phyloP scores from a whole-genome alignment of 1,140 invertebrate genomes.

The Propsilocerus akamusi region DNA sequence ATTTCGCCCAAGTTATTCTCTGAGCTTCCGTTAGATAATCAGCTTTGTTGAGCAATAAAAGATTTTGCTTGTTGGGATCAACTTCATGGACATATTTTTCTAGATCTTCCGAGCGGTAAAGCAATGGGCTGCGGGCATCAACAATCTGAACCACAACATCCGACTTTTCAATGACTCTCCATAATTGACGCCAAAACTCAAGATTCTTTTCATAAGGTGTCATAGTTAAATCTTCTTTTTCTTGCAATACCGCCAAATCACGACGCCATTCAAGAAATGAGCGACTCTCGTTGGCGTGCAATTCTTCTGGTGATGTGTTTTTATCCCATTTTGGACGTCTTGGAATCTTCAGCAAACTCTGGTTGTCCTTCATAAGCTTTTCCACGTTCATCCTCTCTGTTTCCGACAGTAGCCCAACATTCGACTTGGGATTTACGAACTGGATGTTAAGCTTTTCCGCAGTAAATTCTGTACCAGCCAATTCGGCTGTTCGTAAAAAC shows the following conservation, averaged over 20 bases:
- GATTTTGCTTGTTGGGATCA: constrained; percentile 50
- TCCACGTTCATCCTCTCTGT: constrained; percentile 39
- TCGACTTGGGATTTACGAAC: constrained; percentile 30
- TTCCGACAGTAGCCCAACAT: constrained; percentile 38
- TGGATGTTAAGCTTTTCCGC: constrained; percentile 73
- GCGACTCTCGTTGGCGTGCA: constrained; percentile 56
- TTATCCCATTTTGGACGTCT: constrained; percentile 68
- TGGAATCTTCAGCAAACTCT: constrained; percentile 52
- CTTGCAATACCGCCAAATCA: constrained; percentile 57
- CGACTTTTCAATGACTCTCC: constrained; percentile 93
- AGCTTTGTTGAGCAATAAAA: constrained; percentile 92
- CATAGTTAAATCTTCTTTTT: constrained; percentile 58
- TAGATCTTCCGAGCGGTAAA: constrained; percentile 90
- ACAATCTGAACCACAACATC: constrained; percentile 92
- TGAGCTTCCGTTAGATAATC: constrained; percentile 76
- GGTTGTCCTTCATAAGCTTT: constrained; percentile 43
- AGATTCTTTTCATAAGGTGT: constrained; percentile 98
- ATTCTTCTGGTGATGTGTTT: constrained; percentile 54
- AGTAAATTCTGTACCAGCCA: constrained; percentile 85
- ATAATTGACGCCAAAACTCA: constrained; percentile 96
- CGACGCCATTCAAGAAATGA: constrained; percentile 79
- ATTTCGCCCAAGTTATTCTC: constrained; percentile 68
- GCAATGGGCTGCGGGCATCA: constrained; percentile 88
- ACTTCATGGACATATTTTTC: constrained; percentile 84
- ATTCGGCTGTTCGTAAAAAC: constrained; percentile 81